Base-by-base conservation (phyloP, 2,888 invertebrate genomes). In the Drosophila borborema region DNA sequence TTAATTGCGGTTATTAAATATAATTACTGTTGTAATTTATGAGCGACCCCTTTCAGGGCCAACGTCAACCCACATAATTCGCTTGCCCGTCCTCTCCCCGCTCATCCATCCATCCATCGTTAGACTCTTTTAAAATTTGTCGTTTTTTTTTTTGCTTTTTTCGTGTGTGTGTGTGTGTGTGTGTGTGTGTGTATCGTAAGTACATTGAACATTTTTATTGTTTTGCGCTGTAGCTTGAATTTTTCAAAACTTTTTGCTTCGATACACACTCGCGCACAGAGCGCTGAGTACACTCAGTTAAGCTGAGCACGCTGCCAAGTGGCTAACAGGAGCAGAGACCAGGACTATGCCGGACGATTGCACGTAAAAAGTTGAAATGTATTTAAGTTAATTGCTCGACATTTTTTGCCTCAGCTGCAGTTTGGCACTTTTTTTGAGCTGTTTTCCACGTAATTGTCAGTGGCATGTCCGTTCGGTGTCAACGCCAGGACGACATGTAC, bases 11-110 rank as follows among this genome's bases (percentile, higher is more conserved):
- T 84, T 79, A 88, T 88, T 88, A 88, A 87, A 82, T 82, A 78
- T 87, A 89, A 89, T 86, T 88, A 81, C 82, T 77, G 72, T 79
- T 86, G 90, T 89, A 83, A 90, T 89, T 89, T 90, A 88, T 82
- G 80, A 77, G 77, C 86, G 88, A 85, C 84, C 87, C 85, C 81
- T 78, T 88, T 80, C 86, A 85, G 64, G 85, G 85, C 68, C 83
- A 70, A 31, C 62, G 41, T 23, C 58, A 51, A 46, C 43, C 74
- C 51, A 70, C 60, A 43, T 38, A 46, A 7, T 45, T 41, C 38
- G 41, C 41, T 9, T 28, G 14, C 31, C 56, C 16, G 8, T 14
- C 18, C 48, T 7, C n/a, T 12, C 38, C 4, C 6, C 55, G 5
- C 31, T 31, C 18, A 9, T 28, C 23, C 23, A 7, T 0, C 10